A percentile compares a stretch with the other conserved stretches of the same genome.
Evolutionary conservation across 2,797 vertebrate genomes (phyloP).

Genomic region (Taeniopygia guttata): DNA sequence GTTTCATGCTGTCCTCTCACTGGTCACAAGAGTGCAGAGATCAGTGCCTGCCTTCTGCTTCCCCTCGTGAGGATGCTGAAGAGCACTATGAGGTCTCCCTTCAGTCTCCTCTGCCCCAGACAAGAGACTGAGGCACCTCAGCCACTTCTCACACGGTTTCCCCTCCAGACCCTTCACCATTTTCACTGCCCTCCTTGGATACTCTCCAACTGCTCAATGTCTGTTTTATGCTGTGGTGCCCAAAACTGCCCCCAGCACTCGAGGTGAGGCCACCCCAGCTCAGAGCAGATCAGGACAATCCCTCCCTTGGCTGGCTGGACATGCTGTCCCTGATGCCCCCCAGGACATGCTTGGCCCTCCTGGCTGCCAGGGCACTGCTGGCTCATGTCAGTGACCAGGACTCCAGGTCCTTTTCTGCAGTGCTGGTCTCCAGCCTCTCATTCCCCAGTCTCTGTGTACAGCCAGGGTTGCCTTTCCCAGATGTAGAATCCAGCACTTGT

Average conservation of each 20-base stretch:
- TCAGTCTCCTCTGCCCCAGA: neutral
- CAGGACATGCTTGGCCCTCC: fast-evolving
- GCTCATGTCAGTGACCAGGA: fast-evolving
- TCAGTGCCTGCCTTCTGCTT: neutral
- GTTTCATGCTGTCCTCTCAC: neutral
- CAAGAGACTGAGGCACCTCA: neutral
- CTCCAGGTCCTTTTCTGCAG: fast-evolving
- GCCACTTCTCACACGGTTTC: fast-evolving
- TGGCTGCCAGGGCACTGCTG: neutral
- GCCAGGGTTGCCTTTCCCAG: neutral
- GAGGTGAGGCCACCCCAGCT: neutral
- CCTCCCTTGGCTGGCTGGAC: no score
- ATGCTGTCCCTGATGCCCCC: fast-evolving
- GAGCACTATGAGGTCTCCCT: fast-evolving
- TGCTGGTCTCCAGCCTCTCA: fast-evolving
- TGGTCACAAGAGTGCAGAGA: fast-evolving
- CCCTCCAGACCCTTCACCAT: neutral
- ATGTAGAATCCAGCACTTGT: neutral
- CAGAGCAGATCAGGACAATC: no score
- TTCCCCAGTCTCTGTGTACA: neutral
- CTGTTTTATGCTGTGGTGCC: fast-evolving
- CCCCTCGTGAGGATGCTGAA: fast-evolving
- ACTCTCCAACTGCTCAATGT: neutral
- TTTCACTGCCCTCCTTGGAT: fast-evolving
- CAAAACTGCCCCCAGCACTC: fast-evolving